These are phyloP conservation scores for Theretra japonica DNA, from an alignment of 2,888 invertebrate genomes.

Conservation along the genomic window DNA sequence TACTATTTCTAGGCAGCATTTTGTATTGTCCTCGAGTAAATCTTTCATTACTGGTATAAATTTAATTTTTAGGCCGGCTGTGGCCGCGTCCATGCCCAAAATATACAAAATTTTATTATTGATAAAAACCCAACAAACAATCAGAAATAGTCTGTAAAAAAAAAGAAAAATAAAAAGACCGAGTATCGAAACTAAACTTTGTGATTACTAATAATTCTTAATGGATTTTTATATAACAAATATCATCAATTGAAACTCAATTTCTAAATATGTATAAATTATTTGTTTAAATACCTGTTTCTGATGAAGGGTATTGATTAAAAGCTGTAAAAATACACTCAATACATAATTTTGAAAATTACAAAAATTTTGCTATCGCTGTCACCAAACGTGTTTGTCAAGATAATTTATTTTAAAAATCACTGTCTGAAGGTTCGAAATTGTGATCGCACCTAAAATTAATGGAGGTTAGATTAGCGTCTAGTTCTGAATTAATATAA, in stretches of 20 bases:
- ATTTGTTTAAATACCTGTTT: background rate
- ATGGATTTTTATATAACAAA: too few relatives aligned
- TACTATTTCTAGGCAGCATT: conserved; percentile 69
- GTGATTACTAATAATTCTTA: too few relatives aligned
- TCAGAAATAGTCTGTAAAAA: background rate
- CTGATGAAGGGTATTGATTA: conserved; percentile 1
- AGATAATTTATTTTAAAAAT: background rate
- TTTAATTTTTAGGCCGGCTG: conserved; percentile 64
- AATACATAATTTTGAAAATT: conserved; percentile 41
- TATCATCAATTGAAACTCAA: too few relatives aligned
- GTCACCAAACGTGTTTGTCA: conserved; percentile 18
- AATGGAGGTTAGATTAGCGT: background rate
- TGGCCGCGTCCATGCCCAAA: conserved; percentile 54
- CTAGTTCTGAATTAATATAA: too few relatives aligned
- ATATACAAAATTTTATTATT: background rate
- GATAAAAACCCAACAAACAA: background rate
- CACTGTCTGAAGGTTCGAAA: background rate
- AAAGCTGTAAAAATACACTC: background rate
- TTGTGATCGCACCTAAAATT: background rate
- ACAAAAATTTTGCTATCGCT: conserved; percentile 38
- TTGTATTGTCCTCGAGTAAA: conserved; percentile 50
- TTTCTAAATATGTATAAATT: too few relatives aligned
- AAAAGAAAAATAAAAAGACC: background rate
- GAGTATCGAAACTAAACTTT: background rate
- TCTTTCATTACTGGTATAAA: conserved; percentile 65